These are phyloP conservation scores for Lepidonotus clava DNA, from an alignment of 2,888 invertebrate genomes.

Conservation along the genomic window DNA sequence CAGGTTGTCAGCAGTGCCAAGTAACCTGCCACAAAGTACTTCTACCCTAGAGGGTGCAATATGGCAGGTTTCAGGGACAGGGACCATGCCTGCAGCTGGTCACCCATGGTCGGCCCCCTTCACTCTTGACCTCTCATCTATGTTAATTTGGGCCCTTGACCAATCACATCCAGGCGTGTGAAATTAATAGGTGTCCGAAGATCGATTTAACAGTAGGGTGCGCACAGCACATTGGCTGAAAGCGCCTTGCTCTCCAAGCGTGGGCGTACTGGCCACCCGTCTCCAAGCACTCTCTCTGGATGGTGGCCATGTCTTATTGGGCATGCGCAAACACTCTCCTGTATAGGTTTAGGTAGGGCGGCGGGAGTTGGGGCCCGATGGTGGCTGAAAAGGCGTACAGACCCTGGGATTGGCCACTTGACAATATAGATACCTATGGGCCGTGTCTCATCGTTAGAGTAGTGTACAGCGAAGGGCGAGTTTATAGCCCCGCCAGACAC, in stretches of 20 bases:
- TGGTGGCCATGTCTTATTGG: background rate
- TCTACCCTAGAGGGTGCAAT: too few relatives aligned
- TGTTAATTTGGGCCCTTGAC: conserved; percentile 11
- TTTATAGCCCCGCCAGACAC: too few relatives aligned
- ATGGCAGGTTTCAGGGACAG: too few relatives aligned
- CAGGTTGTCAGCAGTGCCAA: too few relatives aligned
- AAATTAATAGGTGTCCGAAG: conserved; percentile 40
- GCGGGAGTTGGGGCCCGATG: background rate
- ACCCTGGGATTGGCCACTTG: conserved; percentile 32
- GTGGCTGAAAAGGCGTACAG: background rate
- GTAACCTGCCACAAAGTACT: too few relatives aligned
- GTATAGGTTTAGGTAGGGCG: background rate
- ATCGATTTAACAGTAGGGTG: conserved; percentile 52
- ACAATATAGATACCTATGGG: conserved; percentile 24
- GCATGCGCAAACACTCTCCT: conserved; percentile 20
- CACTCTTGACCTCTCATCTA: background rate
- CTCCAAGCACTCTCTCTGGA: background rate
- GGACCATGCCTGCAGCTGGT: too few relatives aligned
- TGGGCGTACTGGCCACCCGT: background rate
- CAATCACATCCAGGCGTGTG: conserved; percentile 20
- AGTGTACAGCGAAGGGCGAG: too few relatives aligned
- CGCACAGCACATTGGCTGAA: conserved; percentile 31
- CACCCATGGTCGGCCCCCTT: too few relatives aligned
- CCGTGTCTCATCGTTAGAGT: too few relatives aligned
- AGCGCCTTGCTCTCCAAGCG: conserved; percentile 17